Evolutionary conservation across 37 sponge, comb jelly and placozoan genomes (phyloP).

Genomic region (Trichoplax adhaerens): DNA sequence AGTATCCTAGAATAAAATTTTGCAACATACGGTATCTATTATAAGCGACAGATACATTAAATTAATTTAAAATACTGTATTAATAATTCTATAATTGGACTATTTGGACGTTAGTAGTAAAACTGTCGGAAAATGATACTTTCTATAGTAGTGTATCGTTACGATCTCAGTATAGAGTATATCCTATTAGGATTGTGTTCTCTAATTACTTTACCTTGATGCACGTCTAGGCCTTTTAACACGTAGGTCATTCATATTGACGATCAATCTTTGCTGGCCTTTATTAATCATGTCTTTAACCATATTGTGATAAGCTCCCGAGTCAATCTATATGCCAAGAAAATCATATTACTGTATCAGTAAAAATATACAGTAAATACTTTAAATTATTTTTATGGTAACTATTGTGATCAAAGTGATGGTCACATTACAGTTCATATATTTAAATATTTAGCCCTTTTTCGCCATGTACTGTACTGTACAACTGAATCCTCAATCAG

Average conservation of each 20-base stretch:
- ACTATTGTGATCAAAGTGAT: no score
- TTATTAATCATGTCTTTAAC: conserved; percentile 67
- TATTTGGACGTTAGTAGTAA: no score
- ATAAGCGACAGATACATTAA: no score
- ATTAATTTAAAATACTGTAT: no score
- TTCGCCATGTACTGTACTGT: no score
- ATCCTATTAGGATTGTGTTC: background rate
- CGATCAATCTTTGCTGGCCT: conserved; percentile 44
- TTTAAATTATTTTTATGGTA: background rate
- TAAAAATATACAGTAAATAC: background rate
- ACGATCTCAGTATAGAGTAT: background rate
- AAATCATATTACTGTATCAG: background rate
- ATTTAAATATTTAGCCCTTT: no score
- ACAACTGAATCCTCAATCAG: no score
- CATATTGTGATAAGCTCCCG: conserved; percentile 35
- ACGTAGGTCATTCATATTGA: conserved; percentile 82
- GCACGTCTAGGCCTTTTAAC: conserved; percentile 44
- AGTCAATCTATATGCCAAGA: conserved; percentile 28
- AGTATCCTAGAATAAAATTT: conserved; percentile 21
- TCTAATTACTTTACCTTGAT: conserved; percentile 16
- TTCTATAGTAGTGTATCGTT: background rate
- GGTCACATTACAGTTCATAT: no score
- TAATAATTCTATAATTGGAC: no score
- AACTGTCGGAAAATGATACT: background rate
- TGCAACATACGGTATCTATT: no score